phyloP scores from a whole-genome alignment of 2,113 vertebrate species.

The Scopus umbretta region DNA sequence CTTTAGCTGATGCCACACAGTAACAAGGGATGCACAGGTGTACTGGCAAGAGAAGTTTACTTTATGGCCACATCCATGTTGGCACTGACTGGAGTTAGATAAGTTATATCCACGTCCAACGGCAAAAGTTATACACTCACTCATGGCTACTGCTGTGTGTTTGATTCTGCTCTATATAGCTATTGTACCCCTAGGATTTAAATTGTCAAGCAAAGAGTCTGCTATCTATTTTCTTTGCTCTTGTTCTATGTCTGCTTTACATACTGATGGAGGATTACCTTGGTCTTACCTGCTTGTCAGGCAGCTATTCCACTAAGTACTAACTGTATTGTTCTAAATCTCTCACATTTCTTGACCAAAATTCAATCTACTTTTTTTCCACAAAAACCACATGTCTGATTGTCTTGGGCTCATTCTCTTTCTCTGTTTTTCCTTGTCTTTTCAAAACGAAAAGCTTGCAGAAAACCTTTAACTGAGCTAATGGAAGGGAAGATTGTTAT shows the following conservation, averaged over 20 bases:
- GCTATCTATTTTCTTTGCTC: constrained; percentile 63
- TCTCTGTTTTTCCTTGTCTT: constrained; percentile 28
- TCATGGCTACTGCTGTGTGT: neutral
- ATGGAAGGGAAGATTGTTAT: constrained; percentile 45
- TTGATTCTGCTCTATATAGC: neutral
- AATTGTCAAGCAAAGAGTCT: constrained; percentile 61
- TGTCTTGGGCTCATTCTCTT: constrained; percentile 11
- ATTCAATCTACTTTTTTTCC: constrained; percentile 53
- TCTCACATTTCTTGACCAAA: constrained; percentile 59
- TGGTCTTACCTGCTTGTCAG: constrained; percentile 63
- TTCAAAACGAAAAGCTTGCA: constrained; percentile 43
- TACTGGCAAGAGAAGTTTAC: neutral
- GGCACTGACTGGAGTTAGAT: neutral
- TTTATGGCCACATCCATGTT: neutral
- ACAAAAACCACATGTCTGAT: constrained; percentile 22
- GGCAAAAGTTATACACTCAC: neutral
- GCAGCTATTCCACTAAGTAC: constrained; percentile 62
- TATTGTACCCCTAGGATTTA: constrained; percentile 60
- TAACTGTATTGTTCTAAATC: constrained; percentile 64
- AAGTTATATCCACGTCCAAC: neutral
- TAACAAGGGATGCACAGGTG: neutral
- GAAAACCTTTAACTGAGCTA: constrained; percentile 37
- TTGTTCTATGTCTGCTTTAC: constrained; percentile 52
- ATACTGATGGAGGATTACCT: constrained; percentile 60
- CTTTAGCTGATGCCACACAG: neutral